Percentiles rank a stretch among this genome's conserved stretches.
Conservation (phyloP, 1,140 invertebrate genomes). For the Globodera ellingtonae region DNA sequence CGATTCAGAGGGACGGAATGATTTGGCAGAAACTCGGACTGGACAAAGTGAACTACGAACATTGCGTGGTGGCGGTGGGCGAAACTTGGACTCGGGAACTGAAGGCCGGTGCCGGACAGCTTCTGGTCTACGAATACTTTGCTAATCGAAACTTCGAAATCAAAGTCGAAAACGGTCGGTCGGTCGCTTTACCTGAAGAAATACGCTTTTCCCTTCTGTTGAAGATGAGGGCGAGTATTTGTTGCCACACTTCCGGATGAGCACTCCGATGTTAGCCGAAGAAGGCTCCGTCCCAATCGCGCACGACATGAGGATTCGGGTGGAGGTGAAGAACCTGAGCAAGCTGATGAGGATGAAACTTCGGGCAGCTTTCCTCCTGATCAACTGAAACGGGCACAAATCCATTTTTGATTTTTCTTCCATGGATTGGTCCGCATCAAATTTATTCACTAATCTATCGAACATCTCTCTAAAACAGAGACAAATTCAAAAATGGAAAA, state of each 20-base stretch:
- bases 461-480: no score
- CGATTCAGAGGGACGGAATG: conserved; percentile 39
- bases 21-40: conserved; percentile 38
- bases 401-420: background rate
- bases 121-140: conserved; percentile 46
- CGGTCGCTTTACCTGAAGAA: background rate
- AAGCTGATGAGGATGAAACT: conserved; percentile 56
- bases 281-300: conserved; percentile 39
- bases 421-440: background rate
- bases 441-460: no score
- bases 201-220: conserved; percentile 15
- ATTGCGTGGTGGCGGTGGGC: conserved; percentile 15
- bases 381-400: conserved; percentile 14
- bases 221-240: conserved; percentile 36
- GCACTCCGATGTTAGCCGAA: conserved; percentile 43
- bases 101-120: conserved; percentile 35
- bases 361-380: conserved; percentile 34
- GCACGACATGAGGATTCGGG: conserved; percentile 30
- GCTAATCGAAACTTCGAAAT: conserved; percentile 51
- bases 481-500: no score
- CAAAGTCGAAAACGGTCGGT: conserved; percentile 35
- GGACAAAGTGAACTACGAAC: conserved; percentile 43
- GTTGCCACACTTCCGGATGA: conserved; percentile 46
- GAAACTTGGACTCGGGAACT: conserved; percentile 35
- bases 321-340: conserved; percentile 51